phyloP scores from a whole-genome alignment of 1,140 invertebrate genomes.

The Laupala kohalensis region DNA sequence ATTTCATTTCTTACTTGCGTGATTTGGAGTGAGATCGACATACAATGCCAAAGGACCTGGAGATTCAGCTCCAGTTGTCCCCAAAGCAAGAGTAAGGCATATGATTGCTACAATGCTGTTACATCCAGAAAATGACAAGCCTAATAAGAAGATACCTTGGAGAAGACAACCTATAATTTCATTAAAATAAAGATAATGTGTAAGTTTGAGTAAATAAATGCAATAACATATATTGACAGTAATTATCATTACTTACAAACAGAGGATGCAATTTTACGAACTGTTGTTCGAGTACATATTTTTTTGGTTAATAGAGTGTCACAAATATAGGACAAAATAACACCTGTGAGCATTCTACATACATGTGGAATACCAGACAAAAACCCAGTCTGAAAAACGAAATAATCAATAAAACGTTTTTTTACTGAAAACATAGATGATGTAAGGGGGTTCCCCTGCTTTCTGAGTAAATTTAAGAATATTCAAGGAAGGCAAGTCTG shows the following conservation, averaged over 20 bases:
- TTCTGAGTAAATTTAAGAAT: too few species aligned
- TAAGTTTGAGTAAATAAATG: slow-evolving; percentile 9
- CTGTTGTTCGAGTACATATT: slow-evolving; percentile 42
- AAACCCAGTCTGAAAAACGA: slow-evolving; percentile 45
- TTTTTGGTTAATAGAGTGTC: slow-evolving; percentile 43
- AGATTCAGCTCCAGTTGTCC: slow-evolving; percentile 47
- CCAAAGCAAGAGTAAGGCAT: slow-evolving; percentile 44
- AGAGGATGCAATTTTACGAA: slow-evolving; percentile 44
- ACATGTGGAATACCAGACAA: slow-evolving; percentile 49
- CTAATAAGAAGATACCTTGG: slow-evolving; percentile 33
- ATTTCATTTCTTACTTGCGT: slow-evolving; percentile 33
- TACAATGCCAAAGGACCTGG: slow-evolving; percentile 46
- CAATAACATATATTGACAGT: slow-evolving; percentile 10
- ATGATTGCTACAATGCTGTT: slow-evolving; percentile 41
- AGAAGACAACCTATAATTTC: slow-evolving; percentile 28
- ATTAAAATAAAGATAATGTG: not conserved
- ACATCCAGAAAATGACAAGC: slow-evolving; percentile 42
- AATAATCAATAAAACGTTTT: too few species aligned
- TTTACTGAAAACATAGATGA: too few species aligned
- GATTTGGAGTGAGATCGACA: slow-evolving; percentile 54
- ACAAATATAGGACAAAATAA: slow-evolving; percentile 38
- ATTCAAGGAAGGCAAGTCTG: too few species aligned
- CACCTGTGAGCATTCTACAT: slow-evolving; percentile 44
- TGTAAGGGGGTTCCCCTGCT: too few species aligned
- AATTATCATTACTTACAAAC: slow-evolving; percentile 32